phyloP scores from a whole-genome alignment of 2,113 vertebrate genomes.

The Felis chaus region DNA sequence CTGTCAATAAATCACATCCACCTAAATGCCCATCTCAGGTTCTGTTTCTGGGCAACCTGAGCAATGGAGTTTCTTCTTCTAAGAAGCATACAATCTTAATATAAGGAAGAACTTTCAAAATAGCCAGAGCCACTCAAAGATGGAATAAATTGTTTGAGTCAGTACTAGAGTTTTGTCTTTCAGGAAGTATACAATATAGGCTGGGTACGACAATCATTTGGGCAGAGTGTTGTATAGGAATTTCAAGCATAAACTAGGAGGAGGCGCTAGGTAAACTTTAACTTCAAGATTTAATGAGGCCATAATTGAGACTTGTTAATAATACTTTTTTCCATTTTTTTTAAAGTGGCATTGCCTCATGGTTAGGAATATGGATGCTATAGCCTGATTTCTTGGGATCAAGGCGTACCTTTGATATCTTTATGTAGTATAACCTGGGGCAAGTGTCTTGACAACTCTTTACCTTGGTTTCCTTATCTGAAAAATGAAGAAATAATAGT shows the following conservation, averaged over 20 bases:
- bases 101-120: neutral
- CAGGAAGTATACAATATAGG: neutral
- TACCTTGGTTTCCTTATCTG: neutral
- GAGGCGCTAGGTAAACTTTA: neutral
- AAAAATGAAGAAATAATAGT: neutral
- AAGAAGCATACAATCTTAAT: neutral
- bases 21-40: neutral
- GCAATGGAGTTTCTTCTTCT: neutral
- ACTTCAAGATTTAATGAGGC: neutral
- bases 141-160: neutral
- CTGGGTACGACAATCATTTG: neutral
- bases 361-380: neutral
- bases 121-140: neutral
- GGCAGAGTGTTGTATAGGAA: neutral
- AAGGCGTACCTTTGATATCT: neutral
- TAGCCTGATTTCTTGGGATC: neutral
- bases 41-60: neutral
- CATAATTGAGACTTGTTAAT: neutral
- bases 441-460: neutral
- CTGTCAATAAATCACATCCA: neutral
- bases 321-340: constrained; percentile 5
- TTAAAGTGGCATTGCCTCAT: neutral
- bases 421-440: neutral
- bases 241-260: neutral
- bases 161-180: neutral